Percentiles rank a stretch among this genome's conserved stretches.
Evolutionary conservation across 1,140 invertebrate genomes (phyloP).

Genomic region (Nebria ingens): DNA sequence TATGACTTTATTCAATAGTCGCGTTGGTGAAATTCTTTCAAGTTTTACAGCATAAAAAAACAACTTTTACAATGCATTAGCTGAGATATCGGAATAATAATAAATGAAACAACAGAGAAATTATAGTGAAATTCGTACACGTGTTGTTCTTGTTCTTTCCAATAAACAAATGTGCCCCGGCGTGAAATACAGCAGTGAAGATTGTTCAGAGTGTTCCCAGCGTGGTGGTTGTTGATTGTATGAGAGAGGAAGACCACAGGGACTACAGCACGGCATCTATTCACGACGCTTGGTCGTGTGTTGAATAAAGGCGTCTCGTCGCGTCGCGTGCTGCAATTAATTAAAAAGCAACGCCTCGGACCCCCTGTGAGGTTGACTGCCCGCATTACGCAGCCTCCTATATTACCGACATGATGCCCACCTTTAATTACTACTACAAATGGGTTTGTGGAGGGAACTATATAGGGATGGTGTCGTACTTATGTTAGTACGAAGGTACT

Average conservation of each 20-base stretch:
- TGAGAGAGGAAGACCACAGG: neutral
- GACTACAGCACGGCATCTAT: neutral
- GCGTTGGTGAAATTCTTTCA: too few relatives aligned
- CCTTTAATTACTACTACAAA: conserved; percentile 7
- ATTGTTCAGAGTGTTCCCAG: neutral
- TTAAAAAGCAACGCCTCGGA: neutral
- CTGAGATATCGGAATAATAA: too few relatives aligned
- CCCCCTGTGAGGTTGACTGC: neutral
- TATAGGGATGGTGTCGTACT: too few relatives aligned
- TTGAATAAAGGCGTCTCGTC: neutral
- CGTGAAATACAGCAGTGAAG: neutral
- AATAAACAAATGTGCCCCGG: too few relatives aligned
- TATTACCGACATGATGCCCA: conserved; percentile 3
- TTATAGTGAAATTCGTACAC: too few relatives aligned
- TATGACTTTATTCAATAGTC: too few relatives aligned
- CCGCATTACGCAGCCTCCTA: conserved; percentile 3
- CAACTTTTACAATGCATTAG: too few relatives aligned
- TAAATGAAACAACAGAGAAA: too few relatives aligned
- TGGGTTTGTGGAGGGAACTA: too few relatives aligned
- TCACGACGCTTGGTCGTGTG: neutral
- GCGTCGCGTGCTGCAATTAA: conserved; percentile 6
- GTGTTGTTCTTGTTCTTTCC: too few relatives aligned
- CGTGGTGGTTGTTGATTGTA: neutral
- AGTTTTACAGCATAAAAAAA: too few relatives aligned
- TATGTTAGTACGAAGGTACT: too few relatives aligned